phyloP scores from a whole-genome alignment of 2,888 invertebrate genomes.

The Spilarctia lutea region DNA sequence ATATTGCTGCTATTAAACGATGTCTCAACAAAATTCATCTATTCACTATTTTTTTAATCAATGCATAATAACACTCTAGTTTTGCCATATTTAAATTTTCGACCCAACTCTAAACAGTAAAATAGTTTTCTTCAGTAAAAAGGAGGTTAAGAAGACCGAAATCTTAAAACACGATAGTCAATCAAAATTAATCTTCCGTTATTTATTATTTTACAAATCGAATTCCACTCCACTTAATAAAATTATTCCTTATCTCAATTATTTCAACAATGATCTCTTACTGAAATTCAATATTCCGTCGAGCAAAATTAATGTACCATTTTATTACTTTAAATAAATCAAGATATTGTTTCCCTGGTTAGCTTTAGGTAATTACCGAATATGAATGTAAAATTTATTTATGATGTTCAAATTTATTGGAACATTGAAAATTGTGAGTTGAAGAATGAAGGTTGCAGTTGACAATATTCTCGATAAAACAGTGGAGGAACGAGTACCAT shows the following conservation, averaged over 20 bases:
- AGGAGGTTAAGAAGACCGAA: not conserved
- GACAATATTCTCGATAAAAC: too few species aligned
- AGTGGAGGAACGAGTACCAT: too few species aligned
- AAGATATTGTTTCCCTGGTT: not conserved
- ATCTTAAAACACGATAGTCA: not conserved
- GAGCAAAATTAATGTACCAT: not conserved
- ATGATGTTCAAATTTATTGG: not conserved
- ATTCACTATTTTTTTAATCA: too few species aligned
- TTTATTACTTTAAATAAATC: slow-evolving; percentile 1
- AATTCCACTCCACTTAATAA: not conserved
- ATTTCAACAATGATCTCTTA: not conserved
- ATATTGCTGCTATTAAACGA: too few species aligned
- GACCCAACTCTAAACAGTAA: not conserved
- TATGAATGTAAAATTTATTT: not conserved
- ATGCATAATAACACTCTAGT: too few species aligned
- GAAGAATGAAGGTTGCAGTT: not conserved
- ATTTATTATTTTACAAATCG: not conserved
- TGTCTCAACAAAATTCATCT: too few species aligned
- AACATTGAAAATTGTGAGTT: not conserved
- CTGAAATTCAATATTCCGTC: not conserved
- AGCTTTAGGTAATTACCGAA: not conserved
- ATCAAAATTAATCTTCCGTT: not conserved
- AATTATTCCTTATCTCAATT: not conserved
- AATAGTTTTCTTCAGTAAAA: not conserved
- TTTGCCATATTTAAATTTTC: not conserved